phyloP scores from a whole-genome alignment of 1,140 invertebrate genomes.

The Nylanderia fulva region DNA sequence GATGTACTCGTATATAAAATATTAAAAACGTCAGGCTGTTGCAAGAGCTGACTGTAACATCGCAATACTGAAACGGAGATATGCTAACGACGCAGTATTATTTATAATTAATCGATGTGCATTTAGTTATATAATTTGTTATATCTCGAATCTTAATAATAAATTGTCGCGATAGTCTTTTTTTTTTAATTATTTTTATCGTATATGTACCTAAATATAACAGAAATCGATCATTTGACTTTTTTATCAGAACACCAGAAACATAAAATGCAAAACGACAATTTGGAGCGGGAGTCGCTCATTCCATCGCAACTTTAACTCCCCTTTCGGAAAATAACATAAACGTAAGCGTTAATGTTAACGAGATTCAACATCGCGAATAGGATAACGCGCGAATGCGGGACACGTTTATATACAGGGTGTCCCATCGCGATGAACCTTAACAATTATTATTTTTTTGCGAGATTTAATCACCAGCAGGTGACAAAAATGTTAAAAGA shows the following conservation, averaged over 20 bases:
- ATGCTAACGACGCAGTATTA: slow-evolving; percentile 1
- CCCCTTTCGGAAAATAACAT: slow-evolving; percentile 27
- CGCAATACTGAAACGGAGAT: slow-evolving; percentile 17
- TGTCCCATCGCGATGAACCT: not conserved
- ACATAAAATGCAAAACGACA: no score
- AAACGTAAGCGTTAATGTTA: slow-evolving; percentile 22
- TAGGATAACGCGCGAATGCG: slow-evolving; percentile 43
- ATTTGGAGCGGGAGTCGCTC: slow-evolving; percentile 23
- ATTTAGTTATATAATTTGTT: slow-evolving; percentile 17
- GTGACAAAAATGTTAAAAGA: not conserved
- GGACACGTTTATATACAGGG: slow-evolving; percentile 9
- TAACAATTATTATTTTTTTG: not conserved
- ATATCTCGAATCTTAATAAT: not conserved
- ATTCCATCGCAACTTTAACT: not conserved
- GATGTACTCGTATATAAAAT: slow-evolving; percentile 20
- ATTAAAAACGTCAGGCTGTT: not conserved
- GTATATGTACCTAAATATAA: not conserved
- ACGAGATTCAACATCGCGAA: slow-evolving; percentile 16
- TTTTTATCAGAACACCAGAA: not conserved
- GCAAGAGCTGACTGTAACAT: not conserved
- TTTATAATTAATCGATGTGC: not conserved
- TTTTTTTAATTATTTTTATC: not conserved
- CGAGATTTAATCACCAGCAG: not conserved
- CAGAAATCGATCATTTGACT: not conserved
- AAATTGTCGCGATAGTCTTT: not conserved